Evolutionary conservation across 2,113 vertebrate species (phyloP), one percentile per base, ranked within the genome.

Genomic region (Eubucco bourcierii): DNA sequence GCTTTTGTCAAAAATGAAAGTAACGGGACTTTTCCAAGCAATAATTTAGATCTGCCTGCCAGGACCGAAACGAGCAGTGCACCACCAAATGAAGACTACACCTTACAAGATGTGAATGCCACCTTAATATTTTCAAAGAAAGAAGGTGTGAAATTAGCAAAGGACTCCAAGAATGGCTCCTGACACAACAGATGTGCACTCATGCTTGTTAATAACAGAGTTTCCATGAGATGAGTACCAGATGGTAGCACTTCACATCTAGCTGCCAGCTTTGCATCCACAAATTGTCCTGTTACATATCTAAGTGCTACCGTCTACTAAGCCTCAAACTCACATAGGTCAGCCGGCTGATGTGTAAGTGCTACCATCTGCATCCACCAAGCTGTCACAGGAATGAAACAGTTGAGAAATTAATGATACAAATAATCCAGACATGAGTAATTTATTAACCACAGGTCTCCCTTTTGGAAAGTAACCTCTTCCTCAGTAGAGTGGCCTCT

Each of bases 201-300:
- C 46, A 20, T 47, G 25, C 29, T 77, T 82, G 85, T 65, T 70
- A 68, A 39, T 73, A 68, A 59, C 1, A 20, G 47, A 21, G 19
- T 53, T 90, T 93, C 68, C 31, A 37, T 15, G n/a, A 77, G 31
- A 33, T 2, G 21, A 59, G n/a, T 50, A 74, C 73, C 95, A 94
- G 95, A 95, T 84, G 88, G 95, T 75, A 93, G 77, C 84, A 87
- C 71, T 96, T 93, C 66, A 47, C 80, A 94, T 72, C 19, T 77
- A 74, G 37, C 41, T 78, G 90, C 82, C 64, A 90, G 17, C 52
- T 85, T 65, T 47, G 60, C 78, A 81, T 37, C 53, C 77, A 60
- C 61, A 74, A 29, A 63, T 37, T 0, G 0, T 12, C 17, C 70
- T 23, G 25, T 28, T 86, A 8, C 58, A n/a, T 23, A 17, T 64